These are phyloP conservation scores for Steinernema khuongi DNA, from an alignment of 1,140 invertebrate species.

Conservation along the genomic window DNA sequence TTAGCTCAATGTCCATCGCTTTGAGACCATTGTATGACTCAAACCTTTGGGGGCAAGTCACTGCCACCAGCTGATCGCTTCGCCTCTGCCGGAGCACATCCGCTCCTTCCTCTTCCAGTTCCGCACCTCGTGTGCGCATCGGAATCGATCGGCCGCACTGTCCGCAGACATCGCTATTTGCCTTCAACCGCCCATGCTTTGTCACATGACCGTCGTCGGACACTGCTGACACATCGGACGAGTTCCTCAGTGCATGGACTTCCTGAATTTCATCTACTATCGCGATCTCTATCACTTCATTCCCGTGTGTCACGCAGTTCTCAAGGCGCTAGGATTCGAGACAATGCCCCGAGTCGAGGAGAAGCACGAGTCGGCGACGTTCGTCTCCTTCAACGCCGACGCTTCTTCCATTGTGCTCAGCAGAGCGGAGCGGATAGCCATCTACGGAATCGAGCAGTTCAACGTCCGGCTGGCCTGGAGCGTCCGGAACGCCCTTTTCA, in stretches of 20 bases:
- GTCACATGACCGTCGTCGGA: conserved; percentile 1
- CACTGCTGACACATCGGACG: background rate
- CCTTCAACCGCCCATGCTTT: background rate
- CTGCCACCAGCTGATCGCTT: background rate
- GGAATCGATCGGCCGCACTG: background rate
- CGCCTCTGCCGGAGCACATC: background rate
- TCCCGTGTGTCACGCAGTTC: background rate
- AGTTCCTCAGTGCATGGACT: background rate
- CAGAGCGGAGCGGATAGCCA: background rate
- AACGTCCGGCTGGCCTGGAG: background rate
- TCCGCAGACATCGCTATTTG: background rate
- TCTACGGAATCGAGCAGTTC: background rate
- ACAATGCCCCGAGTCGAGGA: background rate
- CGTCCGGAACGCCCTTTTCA: background rate
- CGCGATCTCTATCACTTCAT: background rate
- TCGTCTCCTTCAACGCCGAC: background rate
- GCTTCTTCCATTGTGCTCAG: background rate
- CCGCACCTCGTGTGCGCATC: background rate
- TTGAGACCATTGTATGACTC: no score
- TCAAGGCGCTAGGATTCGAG: background rate
- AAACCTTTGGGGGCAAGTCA: background rate
- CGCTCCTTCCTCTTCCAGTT: background rate
- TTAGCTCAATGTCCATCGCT: no score
- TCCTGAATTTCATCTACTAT: background rate
- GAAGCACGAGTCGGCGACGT: background rate